These are phyloP conservation scores for Adelges cooleyi DNA, from an alignment of 1,140 invertebrate species.

Conservation along the genomic window DNA sequence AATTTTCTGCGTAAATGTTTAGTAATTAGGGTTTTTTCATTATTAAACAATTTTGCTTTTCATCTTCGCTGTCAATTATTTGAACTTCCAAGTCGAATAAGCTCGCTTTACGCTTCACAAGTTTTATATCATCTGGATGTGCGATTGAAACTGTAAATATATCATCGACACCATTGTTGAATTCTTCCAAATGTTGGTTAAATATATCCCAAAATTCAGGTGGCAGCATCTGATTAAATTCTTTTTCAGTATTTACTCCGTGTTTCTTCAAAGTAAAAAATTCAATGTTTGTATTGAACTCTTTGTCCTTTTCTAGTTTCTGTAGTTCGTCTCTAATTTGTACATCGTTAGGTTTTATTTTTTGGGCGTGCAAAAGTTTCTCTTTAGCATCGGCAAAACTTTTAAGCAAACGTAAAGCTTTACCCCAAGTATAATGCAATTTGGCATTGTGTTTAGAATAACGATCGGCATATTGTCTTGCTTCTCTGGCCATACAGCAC, in stretches of 20 bases:
- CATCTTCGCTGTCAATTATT: no score
- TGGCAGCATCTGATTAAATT: not conserved
- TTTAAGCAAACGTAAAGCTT: slow-evolving; percentile 4
- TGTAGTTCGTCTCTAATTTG: not conserved
- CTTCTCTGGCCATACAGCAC: slow-evolving; percentile 5
- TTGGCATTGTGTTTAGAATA: not conserved
- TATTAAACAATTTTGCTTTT: no score
- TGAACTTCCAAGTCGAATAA: no score
- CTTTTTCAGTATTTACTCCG: not conserved
- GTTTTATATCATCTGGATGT: not conserved
- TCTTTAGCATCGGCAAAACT: slow-evolving; percentile 4
- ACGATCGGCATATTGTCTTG: not conserved
- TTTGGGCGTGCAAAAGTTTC: not conserved
- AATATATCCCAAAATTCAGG: slow-evolving; percentile 18
- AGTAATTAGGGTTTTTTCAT: no score
- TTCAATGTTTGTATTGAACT: not conserved
- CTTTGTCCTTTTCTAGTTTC: not conserved
- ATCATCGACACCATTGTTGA: not conserved
- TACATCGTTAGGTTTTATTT: not conserved
- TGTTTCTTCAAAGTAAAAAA: not conserved
- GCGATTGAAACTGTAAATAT: not conserved
- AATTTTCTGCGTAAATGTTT: no score
- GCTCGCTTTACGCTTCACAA: not conserved
- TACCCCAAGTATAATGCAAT: slow-evolving; percentile 10
- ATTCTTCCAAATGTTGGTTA: not conserved